Conservation (phyloP, 2,113 vertebrate genomes). For the Melanerpes aurifrons region DNA sequence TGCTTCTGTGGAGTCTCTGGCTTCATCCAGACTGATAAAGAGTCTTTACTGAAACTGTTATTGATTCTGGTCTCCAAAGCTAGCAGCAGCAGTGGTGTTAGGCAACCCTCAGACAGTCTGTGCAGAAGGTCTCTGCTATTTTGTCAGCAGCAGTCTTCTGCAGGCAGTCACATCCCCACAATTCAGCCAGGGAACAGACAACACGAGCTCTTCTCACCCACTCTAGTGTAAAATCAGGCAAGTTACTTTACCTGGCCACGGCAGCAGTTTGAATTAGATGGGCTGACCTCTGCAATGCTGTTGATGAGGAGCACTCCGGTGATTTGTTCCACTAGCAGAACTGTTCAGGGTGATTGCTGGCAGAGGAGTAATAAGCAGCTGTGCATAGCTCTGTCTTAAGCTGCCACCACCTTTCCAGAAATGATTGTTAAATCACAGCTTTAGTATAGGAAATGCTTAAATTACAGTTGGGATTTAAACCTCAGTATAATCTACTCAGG, state of each 20-base stretch:
- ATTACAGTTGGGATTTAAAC: neutral
- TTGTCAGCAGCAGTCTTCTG: neutral
- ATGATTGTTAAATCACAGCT: neutral
- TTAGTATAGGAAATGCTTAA: neutral
- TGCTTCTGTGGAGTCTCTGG: conserved; percentile 10
- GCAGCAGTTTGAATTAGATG: neutral
- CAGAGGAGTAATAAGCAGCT: neutral
- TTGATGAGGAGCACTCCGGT: neutral
- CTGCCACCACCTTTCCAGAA: neutral
- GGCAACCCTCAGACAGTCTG: neutral
- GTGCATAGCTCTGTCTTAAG: neutral
- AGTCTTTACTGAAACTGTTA: neutral
- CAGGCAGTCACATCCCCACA: neutral
- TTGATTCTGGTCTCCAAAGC: conserved; percentile 5
- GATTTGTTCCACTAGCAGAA: neutral
- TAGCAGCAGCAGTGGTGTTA: neutral
- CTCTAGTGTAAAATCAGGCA: neutral
- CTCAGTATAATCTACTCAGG: neutral
- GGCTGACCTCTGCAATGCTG: neutral
- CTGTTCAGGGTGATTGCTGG: fast-evolving
- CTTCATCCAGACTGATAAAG: conserved; percentile 16
- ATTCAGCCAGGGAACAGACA: neutral
- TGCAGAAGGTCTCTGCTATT: neutral
- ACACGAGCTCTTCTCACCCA: neutral
- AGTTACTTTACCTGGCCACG: neutral